Percentiles rank a stretch among this genome's conserved stretches.
phyloP scores from a whole-genome alignment of 2,888 invertebrate genomes.

The Liodrosophila aerea region DNA sequence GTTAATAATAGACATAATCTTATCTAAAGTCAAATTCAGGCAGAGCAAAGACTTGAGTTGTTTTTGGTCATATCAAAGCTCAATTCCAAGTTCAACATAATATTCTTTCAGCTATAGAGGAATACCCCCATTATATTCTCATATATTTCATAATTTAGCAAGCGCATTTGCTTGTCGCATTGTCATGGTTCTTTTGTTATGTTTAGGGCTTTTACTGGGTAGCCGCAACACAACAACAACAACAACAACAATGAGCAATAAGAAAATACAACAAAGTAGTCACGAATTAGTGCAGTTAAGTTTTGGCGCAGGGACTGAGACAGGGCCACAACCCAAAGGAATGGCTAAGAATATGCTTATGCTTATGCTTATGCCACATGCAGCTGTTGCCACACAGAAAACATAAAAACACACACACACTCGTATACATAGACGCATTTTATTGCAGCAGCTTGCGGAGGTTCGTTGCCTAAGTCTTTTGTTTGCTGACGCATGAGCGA shows the following conservation, averaged over 20 bases:
- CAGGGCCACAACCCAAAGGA: slow-evolving; percentile 17
- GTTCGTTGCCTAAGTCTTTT: slow-evolving; percentile 77
- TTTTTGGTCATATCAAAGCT: too few relatives aligned
- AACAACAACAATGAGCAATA: slow-evolving; percentile 12
- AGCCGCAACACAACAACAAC: slow-evolving; percentile 26
- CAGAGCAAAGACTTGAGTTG: too few relatives aligned
- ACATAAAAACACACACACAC: slow-evolving; percentile 45
- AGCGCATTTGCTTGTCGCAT: slow-evolving; percentile 33
- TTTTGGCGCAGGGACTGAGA: slow-evolving; percentile 23
- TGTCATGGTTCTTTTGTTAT: slow-evolving; percentile 16
- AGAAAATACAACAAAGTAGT: slow-evolving; percentile 64
- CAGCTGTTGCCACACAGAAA: slow-evolving; percentile 68
- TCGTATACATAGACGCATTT: slow-evolving; percentile 50
- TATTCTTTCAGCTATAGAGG: too few relatives aligned
- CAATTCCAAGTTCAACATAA: too few relatives aligned
- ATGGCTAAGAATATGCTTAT: slow-evolving; percentile 62
- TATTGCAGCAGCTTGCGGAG: slow-evolving; percentile 63
- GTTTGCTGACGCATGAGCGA: slow-evolving; percentile 75
- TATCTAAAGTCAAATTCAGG: too few relatives aligned
- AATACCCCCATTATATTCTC: too few relatives aligned
- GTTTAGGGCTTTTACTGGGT: slow-evolving; percentile 47
- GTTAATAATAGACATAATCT: too few relatives aligned
- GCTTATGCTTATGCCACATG: slow-evolving; percentile 46
- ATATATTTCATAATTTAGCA: not conserved
- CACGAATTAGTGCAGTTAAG: slow-evolving; percentile 72